These are phyloP conservation scores for Trichoplusia ni DNA, from an alignment of 1,140 invertebrate species.

Conservation along the genomic window DNA sequence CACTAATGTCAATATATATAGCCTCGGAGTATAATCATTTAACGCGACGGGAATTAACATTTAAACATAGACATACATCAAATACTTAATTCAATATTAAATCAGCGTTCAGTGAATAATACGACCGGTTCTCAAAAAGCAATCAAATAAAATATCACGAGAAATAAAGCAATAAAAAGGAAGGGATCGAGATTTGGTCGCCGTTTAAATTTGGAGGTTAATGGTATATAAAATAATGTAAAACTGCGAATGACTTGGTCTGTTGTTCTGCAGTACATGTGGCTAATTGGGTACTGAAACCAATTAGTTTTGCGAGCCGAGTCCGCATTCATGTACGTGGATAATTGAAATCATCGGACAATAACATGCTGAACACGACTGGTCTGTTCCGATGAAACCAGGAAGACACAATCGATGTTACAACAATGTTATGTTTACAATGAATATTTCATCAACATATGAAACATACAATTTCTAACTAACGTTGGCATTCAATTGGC, in stretches of 20 bases:
- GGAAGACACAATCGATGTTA: no score
- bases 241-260: conserved; percentile 15
- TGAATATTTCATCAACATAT: no score
- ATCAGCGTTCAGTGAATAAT: conserved; percentile 33
- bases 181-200: conserved; percentile 41
- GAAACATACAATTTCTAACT: no score
- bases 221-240: conserved; percentile 46
- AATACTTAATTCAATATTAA: conserved; percentile 36
- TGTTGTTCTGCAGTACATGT: conserved; percentile 9
- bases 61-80: conserved; percentile 38
- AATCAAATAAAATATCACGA: conserved; percentile 49
- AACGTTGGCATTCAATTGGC: background rate
- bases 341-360: background rate
- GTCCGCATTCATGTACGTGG: background rate
- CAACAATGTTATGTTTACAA: no score
- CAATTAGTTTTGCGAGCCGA: conserved; percentile 8
- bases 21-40: conserved; percentile 23
- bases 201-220: conserved; percentile 44
- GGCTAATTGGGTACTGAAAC: conserved; percentile 12
- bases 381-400: no score
- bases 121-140: conserved; percentile 43
- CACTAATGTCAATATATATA: conserved; percentile 28
- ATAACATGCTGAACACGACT: background rate
- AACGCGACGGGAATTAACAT: conserved; percentile 23
- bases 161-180: conserved; percentile 53